Conservation (phyloP, 30 jellyfish, hydroid and myxozoan genomes). For the Aurelia sp. region DNA sequence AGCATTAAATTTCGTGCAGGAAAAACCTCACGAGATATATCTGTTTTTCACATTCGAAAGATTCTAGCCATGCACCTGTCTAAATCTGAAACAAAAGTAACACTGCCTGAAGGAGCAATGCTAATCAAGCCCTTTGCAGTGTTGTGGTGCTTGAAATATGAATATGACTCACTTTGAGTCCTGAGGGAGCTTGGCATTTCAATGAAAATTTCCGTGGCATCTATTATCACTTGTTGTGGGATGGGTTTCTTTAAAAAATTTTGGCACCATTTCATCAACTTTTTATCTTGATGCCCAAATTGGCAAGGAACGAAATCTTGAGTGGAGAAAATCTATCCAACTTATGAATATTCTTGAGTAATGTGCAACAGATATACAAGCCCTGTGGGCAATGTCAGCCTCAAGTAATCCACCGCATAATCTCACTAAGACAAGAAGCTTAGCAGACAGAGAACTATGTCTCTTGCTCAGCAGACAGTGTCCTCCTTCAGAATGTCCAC, state of each 20-base stretch:
- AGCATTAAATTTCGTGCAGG: no score
- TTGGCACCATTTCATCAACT: constrained; percentile 34
- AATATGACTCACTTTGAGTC: constrained; percentile 42
- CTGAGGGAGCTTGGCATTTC: constrained; percentile 49
- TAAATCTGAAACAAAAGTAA: constrained; percentile 17
- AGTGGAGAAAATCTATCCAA: constrained; percentile 32
- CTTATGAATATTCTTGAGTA: constrained; percentile 11
- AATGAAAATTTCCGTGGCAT: constrained; percentile 18
- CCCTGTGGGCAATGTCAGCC: no score
- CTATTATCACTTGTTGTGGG: constrained; percentile 36
- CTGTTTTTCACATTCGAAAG: no score
- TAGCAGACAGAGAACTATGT: no score
- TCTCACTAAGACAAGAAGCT: no score
- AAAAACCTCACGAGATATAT: no score
- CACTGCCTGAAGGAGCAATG: constrained; percentile 31
- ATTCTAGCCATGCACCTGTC: no score
- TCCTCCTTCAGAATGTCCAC: neutral
- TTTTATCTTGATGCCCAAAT: constrained; percentile 32
- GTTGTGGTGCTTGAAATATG: constrained; percentile 42
- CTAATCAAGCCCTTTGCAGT: constrained; percentile 47
- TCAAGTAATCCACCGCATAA: no score
- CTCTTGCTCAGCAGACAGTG: no score
- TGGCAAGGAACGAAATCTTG: constrained; percentile 33
- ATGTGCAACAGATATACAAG: constrained; percentile 5
- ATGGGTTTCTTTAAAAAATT: neutral